Evolutionary conservation across 2,797 vertebrate species (phyloP).

Genomic region (Acrocephalus scirpaceus): DNA sequence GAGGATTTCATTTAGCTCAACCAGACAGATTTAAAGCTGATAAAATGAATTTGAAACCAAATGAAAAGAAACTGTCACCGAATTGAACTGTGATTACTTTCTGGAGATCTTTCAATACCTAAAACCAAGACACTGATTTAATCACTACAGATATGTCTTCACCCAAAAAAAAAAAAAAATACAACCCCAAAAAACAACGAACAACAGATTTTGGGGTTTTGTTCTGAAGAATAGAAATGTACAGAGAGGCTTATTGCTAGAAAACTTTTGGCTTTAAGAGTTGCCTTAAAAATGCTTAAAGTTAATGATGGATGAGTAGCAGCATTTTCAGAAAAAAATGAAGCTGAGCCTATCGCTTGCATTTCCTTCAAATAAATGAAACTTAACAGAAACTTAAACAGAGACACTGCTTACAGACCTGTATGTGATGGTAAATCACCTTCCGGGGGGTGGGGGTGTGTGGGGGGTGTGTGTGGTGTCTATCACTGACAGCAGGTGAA

Average conservation of each 20-base stretch:
- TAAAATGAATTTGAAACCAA: constrained; percentile 55
- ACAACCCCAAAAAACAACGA: neutral
- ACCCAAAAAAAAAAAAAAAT: neutral
- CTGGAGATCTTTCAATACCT: constrained; percentile 26
- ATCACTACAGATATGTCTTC: neutral
- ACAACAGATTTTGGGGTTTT: neutral
- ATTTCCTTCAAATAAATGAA: neutral
- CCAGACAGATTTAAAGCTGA: constrained; percentile 18
- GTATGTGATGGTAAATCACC: neutral
- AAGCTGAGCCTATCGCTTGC: neutral
- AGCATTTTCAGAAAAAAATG: neutral
- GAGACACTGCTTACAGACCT: neutral
- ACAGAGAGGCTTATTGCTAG: neutral
- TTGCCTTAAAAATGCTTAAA: neutral
- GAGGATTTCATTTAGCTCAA: constrained; percentile 58
- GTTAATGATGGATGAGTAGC: neutral
- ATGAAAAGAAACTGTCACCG: constrained; percentile 47
- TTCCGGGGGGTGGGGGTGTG: too few relatives aligned
- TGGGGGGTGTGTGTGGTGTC: neutral
- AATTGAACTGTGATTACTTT: constrained; percentile 64
- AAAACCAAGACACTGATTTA: constrained; percentile 12
- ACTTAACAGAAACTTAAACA: neutral
- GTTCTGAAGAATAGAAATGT: neutral
- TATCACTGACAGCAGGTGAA: accelerated
- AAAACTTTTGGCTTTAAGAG: neutral